Base-by-base conservation (phyloP, 2,888 invertebrate genomes). In the Hirtodrosophila confusa region DNA sequence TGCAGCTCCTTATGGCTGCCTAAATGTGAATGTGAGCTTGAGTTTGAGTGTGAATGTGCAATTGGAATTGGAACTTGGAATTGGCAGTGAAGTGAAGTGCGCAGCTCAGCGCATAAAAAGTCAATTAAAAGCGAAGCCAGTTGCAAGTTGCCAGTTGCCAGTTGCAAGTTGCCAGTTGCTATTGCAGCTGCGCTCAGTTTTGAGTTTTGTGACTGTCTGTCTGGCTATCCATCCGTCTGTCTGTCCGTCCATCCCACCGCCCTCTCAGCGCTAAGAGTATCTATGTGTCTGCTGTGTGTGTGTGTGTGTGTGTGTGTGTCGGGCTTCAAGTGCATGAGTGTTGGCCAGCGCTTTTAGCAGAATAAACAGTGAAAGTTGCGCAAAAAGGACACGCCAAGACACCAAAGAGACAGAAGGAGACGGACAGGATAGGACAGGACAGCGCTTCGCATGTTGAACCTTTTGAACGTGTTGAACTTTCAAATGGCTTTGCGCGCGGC, bases 401-500 rank as follows among this genome's bases (percentile, higher is more conserved):
- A 77, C 31, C 58, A 78, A 51, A 74, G 73, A 36, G 54, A 40
- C 17, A 45, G 55, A 41, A 41, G 43, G 44, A 55, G 40, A 50
- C 58, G 41, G 44, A 53, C 49, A 44, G 45, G 48, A 53, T 41
- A 43, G 57, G 56, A 64, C 49, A 55, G 37, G 73, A 57, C 53
- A 62, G 54, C 61, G 66, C 67, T 61, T 78, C 71, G 75, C 80
- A 85, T 86, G 87, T 84, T 68, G 86, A 75, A 87, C 82, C 88
- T 87, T 31, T 83, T 87, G 82, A 83, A 87, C 82, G 82, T 83
- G 82, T 83, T 87, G 82, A 83, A 87, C 82, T 83, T 87, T 83
- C 86, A 83, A 83, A 83, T 87, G 88, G 88, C 82, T 85, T 85
- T 83, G 86, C 85, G 72, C 86, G 76, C 86, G 88, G 76, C 88